Base-by-base conservation (phyloP, 2,888 invertebrate genomes). In the Eurytoma adleriae region DNA sequence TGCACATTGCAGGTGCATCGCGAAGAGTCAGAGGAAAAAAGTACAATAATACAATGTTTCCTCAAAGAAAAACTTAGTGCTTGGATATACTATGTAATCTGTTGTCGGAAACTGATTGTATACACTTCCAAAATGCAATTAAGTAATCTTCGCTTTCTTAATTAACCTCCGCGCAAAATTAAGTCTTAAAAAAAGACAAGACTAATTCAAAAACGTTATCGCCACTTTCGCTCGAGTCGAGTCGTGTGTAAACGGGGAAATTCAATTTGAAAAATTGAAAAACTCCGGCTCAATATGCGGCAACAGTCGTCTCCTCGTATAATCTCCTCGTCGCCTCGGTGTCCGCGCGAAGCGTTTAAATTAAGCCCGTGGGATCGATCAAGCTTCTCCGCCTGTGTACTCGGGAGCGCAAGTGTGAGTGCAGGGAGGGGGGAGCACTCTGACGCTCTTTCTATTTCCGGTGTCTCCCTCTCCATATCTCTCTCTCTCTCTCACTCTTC, bases 361-460 rank as follows among this genome's bases (percentile, higher is more conserved):
- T 78, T 78, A 72, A 78, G 52, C 72, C 61, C 59, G 77, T 64
- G 72, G 72, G 70, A 81, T 83, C 80, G 79, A 73, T 71, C 75
- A 70, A 40, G 18, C 69, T 62, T 40, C 18, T 24, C 27, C 16
- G 50, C 61, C 52, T 48, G 30, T n/a, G 10, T 48, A 24, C 54
- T 4, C 66, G 16, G 18, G 0, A 2, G 14, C 50, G 20, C 64
- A 3, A 54, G n/a, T 54, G n/a, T n/a, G 54, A 14, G 54, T 54
- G 54, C 16, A 54, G 16, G 16, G 16, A 3, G 12, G n/a, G 3
- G 40, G 64, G 75, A 5, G 40, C 3, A 7, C 40, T 40, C 40
- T 7, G 40, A 7, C 50, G 75, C n/a, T 54, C 74, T 59, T 67
- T 64, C 70, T 82, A 82, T 82, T 78, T 71, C 52, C 59, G 56